phyloP scores from a whole-genome alignment of 2,113 vertebrate genomes.

The Plecotus auritus region DNA sequence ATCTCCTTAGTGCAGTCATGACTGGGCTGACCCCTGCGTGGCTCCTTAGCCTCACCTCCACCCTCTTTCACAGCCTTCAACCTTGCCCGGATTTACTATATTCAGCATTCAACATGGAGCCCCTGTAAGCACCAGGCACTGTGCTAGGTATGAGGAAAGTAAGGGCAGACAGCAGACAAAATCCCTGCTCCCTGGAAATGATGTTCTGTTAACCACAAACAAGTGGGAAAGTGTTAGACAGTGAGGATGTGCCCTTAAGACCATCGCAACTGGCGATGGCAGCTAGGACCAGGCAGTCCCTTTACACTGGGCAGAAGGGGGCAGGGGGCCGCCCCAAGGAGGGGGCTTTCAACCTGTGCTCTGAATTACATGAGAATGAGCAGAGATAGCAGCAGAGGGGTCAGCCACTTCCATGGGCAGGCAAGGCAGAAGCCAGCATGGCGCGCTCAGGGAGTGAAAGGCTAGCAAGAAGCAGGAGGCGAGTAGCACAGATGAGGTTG shows the following conservation, averaged over 20 bases:
- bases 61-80: not conserved
- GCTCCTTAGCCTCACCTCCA: not conserved
- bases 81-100: not conserved
- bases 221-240: not conserved
- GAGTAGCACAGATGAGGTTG: not conserved
- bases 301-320: not conserved
- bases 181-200: not conserved
- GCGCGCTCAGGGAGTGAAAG: not conserved
- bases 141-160: not conserved
- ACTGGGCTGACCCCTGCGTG: not conserved
- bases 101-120: not conserved
- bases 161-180: not conserved
- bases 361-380: not conserved
- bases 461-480: not conserved
- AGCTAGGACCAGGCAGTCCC: not conserved
- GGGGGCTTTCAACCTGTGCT: not conserved
- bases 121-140: not conserved
- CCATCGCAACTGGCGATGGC: not conserved
- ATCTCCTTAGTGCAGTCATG: not conserved
- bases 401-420: not conserved
- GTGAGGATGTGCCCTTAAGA: not conserved
- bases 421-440: not conserved
- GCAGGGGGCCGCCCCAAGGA: not conserved
- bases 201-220: not conserved
- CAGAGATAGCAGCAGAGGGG: not conserved